A percentile compares a stretch with the other conserved stretches of the same genome.
These are phyloP conservation scores for Miltochrista miniata DNA, from an alignment of 2,888 invertebrate species.

Conservation along the genomic window DNA sequence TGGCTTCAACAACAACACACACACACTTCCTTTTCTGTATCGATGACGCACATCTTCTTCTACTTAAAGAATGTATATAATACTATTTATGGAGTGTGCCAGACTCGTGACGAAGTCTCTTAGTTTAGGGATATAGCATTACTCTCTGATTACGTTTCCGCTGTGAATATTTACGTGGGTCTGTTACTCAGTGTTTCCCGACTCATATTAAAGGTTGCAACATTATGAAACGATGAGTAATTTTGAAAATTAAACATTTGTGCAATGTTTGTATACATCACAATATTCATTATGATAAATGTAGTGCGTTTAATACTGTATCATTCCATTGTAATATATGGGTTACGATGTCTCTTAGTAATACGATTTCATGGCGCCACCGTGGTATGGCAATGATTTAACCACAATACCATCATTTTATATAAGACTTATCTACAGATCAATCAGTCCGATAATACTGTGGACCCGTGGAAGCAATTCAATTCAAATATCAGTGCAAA, in stretches of 20 bases:
- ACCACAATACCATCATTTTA: constrained; percentile 59
- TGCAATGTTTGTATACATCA: constrained; percentile 12
- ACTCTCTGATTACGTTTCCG: constrained; percentile 31
- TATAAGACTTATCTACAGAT: constrained; percentile 66
- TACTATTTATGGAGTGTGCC: constrained; percentile 66
- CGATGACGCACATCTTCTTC: constrained; percentile 62
- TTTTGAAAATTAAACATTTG: constrained; percentile 28
- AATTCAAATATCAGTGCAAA: constrained; percentile 73
- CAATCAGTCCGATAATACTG: constrained; percentile 66
- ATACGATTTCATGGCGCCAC: constrained; percentile 27
- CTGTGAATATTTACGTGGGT: constrained; percentile 25
- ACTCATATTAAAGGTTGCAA: constrained; percentile 21
- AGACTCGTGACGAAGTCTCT: constrained; percentile 34
- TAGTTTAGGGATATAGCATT: constrained; percentile 46
- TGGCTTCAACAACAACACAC: constrained; percentile 38
- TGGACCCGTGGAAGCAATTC: constrained; percentile 68
- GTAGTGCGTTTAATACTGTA: constrained; percentile 8
- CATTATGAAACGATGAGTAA: constrained; percentile 33
- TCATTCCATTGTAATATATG: constrained; percentile 12
- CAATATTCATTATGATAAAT: constrained; percentile 9
- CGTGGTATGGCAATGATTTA: constrained; percentile 37
- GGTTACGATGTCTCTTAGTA: constrained; percentile 13
- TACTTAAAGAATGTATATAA: constrained; percentile 49
- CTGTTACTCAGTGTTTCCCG: constrained; percentile 22
- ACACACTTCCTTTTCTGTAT: constrained; percentile 52